These are phyloP conservation scores for Trachymyrmex septentrionalis DNA, from an alignment of 1,140 invertebrate genomes.

Conservation along the genomic window DNA sequence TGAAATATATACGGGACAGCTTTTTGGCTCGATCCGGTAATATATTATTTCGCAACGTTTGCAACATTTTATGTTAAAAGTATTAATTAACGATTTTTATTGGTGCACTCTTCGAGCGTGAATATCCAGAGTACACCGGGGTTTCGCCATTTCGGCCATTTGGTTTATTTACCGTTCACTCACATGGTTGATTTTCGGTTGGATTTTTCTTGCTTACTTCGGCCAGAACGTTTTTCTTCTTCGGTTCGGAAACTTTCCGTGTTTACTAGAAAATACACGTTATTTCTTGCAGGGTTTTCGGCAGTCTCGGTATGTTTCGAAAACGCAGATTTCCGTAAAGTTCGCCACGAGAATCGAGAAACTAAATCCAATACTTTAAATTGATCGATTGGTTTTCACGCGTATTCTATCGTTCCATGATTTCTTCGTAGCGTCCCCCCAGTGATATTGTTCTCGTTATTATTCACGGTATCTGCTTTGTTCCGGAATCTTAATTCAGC, in stretches of 20 bases:
- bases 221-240: neutral
- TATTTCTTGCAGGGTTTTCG: neutral
- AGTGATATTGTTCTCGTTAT: neutral
- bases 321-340: neutral
- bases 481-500: conserved; percentile 34
- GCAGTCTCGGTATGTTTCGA: neutral
- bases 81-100: conserved; percentile 59
- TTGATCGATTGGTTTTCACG: conserved; percentile 18
- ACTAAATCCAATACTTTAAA: neutral
- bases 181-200: conserved; percentile 7
- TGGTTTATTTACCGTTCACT: conserved; percentile 25
- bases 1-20: conserved; percentile 29
- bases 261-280: neutral
- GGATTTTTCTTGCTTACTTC: conserved; percentile 15
- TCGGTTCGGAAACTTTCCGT: neutral
- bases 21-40: conserved; percentile 47
- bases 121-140: neutral
- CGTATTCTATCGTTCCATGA: conserved; percentile 5
- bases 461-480: conserved; percentile 11
- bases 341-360: conserved; percentile 7
- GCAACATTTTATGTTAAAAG: conserved; percentile 45
- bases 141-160: conserved; percentile 14
- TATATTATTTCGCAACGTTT: conserved; percentile 55
- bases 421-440: neutral
- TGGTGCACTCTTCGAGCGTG: conserved; percentile 9